Percentiles rank a stretch among this genome's conserved stretches.
Evolutionary conservation across 2,888 invertebrate genomes (phyloP).

Genomic region (Leptopilina syphax): DNA sequence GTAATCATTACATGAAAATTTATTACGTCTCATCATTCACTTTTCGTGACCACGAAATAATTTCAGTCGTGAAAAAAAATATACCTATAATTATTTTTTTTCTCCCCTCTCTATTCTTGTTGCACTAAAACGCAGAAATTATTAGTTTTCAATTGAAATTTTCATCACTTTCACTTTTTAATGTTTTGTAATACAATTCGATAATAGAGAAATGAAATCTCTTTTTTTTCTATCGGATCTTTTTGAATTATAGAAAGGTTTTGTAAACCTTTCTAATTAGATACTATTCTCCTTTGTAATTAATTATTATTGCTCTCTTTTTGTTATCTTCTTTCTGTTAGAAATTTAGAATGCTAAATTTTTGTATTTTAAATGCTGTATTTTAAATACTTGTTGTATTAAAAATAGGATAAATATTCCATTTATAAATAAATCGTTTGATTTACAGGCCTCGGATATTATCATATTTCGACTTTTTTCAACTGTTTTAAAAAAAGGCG

Average conservation of each 20-base stretch:
- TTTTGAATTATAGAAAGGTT: neutral
- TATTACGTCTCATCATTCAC: constrained; percentile 27
- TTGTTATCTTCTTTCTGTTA: neutral
- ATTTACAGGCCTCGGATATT: too few species aligned
- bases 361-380: too few species aligned
- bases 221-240: neutral
- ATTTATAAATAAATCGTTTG: neutral
- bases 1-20: constrained; percentile 24
- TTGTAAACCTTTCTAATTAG: neutral
- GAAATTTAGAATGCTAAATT: neutral
- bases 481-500: too few species aligned
- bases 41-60: constrained; percentile 19
- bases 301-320: too few species aligned
- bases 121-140: neutral
- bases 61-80: neutral
- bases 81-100: too few species aligned
- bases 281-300: neutral
- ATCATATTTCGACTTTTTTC: too few species aligned
- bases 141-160: neutral
- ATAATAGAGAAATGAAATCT: neutral
- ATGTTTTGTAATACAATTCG: neutral
- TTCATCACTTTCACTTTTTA: constrained; percentile 14
- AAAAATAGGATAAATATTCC: neutral
- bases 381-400: neutral
- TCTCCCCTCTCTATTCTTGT: neutral